These are phyloP conservation scores for Notothenia rossii DNA, from an alignment of 2,113 vertebrate genomes.

Conservation along the genomic window DNA sequence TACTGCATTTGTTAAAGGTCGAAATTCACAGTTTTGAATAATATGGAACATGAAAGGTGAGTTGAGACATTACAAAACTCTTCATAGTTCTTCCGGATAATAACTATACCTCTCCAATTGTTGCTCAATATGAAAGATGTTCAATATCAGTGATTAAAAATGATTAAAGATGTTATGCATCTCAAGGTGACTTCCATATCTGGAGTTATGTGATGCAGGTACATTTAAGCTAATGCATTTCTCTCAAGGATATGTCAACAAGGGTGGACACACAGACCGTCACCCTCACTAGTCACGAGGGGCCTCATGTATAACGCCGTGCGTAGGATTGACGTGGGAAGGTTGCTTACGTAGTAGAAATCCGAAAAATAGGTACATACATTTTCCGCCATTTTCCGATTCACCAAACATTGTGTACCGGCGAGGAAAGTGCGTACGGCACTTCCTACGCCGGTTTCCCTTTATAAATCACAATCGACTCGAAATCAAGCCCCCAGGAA, in stretches of 20 bases:
- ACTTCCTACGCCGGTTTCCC: too few relatives aligned
- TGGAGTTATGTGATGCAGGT: too few relatives aligned
- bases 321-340: too few relatives aligned
- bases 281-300: neutral
- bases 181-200: too few relatives aligned
- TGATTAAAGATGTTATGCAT: neutral
- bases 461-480: too few relatives aligned
- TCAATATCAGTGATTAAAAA: neutral
- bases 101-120: neutral
- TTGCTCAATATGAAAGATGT: neutral
- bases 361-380: too few relatives aligned
- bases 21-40: neutral
- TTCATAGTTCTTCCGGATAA: neutral
- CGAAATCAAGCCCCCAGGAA: too few relatives aligned
- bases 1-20: constrained; percentile 4
- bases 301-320: too few relatives aligned
- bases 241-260: neutral
- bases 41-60: neutral
- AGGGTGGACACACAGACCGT: neutral
- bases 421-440: too few relatives aligned
- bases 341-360: too few relatives aligned
- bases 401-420: too few relatives aligned
- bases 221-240: neutral
- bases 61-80: neutral
- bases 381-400: too few relatives aligned